Evolutionary conservation across 2,113 vertebrate species (phyloP).

Genomic region (Psammodynastes pulverulentus): DNA sequence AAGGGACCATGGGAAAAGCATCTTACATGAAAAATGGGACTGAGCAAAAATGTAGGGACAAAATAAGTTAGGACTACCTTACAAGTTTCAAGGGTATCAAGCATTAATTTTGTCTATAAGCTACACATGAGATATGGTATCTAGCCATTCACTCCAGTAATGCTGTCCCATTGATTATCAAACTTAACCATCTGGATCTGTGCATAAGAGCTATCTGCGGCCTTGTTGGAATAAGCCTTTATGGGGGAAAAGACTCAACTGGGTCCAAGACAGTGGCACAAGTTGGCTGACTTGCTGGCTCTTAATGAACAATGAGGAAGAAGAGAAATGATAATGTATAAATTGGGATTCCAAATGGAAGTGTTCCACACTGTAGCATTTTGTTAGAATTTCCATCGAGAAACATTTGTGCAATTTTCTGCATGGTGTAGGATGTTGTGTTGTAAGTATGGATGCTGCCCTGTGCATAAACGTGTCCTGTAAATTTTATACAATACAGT

Average conservation of each 20-base stretch:
- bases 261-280: background rate
- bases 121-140: background rate
- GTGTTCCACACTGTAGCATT: background rate
- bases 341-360: background rate
- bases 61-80: background rate
- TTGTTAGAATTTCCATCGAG: background rate
- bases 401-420: background rate
- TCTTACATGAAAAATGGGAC: background rate
- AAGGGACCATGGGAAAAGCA: background rate
- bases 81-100: background rate
- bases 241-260: background rate
- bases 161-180: background rate
- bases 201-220: background rate
- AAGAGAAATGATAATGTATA: background rate
- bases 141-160: background rate
- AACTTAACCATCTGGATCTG: background rate
- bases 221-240: background rate
- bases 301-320: background rate
- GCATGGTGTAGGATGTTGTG: background rate
- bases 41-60: accelerated
- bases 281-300: background rate
- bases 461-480: background rate
- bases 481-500: background rate
- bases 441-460: background rate
- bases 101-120: background rate